Base-by-base conservation (phyloP, 2,797 vertebrate genomes). In the Sciaenops ocellatus region DNA sequence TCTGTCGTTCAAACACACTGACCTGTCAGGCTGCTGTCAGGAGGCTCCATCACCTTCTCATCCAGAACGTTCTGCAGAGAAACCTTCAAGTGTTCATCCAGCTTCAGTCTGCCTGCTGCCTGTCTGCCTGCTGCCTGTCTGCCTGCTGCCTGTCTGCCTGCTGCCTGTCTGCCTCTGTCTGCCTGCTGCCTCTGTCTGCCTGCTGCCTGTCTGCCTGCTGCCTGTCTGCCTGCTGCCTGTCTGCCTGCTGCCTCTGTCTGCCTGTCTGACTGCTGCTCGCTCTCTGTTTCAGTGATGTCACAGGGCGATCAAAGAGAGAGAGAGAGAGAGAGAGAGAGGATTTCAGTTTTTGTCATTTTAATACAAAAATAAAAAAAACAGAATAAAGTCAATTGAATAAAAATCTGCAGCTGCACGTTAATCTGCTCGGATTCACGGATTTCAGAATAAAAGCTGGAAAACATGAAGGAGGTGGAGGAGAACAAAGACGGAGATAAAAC, bases 41-140 rank as follows among this genome's bases (percentile, higher is more conserved):
- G 67, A 62, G n/a, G 42, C 66, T 80, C 85, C 48, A 50, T 82
- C 74, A 81, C 73, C 28, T 63, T 72, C 20, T 7, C 20, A 54
- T 68, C 66, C 15, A 54, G 9, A 20, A 28, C 28, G 28, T 28
- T 30, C 30, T 30, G 30, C 6, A 50, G 54, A 28, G 1, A 0
- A 30, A 30, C 13, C 5, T 7, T 5, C 6, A 47, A 47, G 3
- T 34, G 22, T 30, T 30, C 30, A 30, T 30, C 22, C 6, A 68
- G 22, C 26, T 5, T 30, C 30, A 30, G 30, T 30, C 30, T 6
- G 15, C 54, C 41, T 6, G 46, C 6, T 16, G 52, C 20, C 12
- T 15, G 16, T 50, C 63, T 26, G n/a, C n/a, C n/a, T n/a, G n/a
- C n/a, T n/a, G 18, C 57, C 24, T 20, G 42, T 18, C n/a, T 26